Base-by-base conservation (phyloP, 2,888 invertebrate species). In the Cheilosia scutellata region DNA sequence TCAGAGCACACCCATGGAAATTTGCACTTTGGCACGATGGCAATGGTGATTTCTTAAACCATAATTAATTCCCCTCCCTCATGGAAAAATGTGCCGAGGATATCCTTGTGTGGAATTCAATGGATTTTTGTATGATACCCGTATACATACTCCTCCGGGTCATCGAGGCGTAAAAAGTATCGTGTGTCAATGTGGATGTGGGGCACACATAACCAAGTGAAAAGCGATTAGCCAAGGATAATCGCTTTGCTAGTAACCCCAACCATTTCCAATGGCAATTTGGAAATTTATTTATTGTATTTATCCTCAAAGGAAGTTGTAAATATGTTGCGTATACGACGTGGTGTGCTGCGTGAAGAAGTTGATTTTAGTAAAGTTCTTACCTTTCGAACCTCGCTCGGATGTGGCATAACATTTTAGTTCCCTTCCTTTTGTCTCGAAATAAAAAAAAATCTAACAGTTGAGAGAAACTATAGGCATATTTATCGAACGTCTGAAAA, bases 201-300 rank as follows among this genome's bases (percentile, higher is more conserved):
- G n/a, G 20, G 11, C 27, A 27, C 27, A 40, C 9, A 5, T 27
- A 13, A 29, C 40, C 33, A 49, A 11, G 47, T 68, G 20, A 68
- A 83, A 83, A 78, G 68, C 55, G 74, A 83, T 83, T 83, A 83
- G 62, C 51, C 42, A 47, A 62, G 82, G 82, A 83, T 83, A 83
- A 83, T 78, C 83, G 57, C 49, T 63, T 83, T 58, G 20, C 44
- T 68, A 55, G 78, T 68, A 68, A 62, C 62, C 66, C 60, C 66
- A 60, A 20, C 66, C 44, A 53, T 65, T 51, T 49, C 25, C 33
- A 40, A 58, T 75, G 62, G 20, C 44, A 58, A 1, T 68, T 55
- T 44, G 20, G n/a, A 42, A 74, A 63, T 51, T 42, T 62, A 25
- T 62, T 47, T 62, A 25, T 31, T 57, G 42, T n/a, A n/a, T 44